phyloP scores from a whole-genome alignment of 1,140 invertebrate genomes.

The Meloidogyne exigua region DNA sequence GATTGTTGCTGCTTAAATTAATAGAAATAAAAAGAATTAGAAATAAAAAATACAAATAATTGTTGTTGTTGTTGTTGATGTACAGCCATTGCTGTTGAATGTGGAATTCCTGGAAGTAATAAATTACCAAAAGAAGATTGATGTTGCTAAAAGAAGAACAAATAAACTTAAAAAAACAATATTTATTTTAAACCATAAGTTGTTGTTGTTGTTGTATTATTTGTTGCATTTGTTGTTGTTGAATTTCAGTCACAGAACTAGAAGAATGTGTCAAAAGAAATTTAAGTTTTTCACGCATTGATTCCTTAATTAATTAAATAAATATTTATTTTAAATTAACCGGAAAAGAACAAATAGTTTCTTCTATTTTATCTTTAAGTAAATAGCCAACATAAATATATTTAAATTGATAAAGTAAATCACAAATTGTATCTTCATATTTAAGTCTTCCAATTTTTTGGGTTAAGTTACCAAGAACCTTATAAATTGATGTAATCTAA shows the following conservation, averaged over 20 bases:
- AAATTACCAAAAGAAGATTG: conserved; percentile 16
- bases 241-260: conserved; percentile 20
- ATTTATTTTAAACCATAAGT: not conserved
- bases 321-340: not conserved
- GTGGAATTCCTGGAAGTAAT: not conserved
- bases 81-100: not conserved
- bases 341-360: conserved; percentile 30
- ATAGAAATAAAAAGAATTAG: not conserved
- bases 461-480: conserved; percentile 36
- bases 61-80: conserved; percentile 18
- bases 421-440: conserved; percentile 48
- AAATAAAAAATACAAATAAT: not conserved
- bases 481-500: conserved; percentile 43
- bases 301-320: conserved; percentile 15
- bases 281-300: conserved; percentile 39
- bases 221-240: conserved; percentile 32
- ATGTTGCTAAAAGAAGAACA: conserved; percentile 7
- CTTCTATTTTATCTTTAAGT: conserved; percentile 29
- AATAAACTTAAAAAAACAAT: not conserved
- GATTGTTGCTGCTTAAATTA: conserved; percentile 14
- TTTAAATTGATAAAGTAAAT: conserved; percentile 50
- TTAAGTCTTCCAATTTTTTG: conserved; percentile 38
- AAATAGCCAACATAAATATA: conserved; percentile 50
- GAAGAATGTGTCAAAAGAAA: conserved; percentile 37
- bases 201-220: conserved; percentile 32